These are phyloP conservation scores for Dioctria linearis DNA, from an alignment of 2,888 invertebrate species.

Conservation along the genomic window DNA sequence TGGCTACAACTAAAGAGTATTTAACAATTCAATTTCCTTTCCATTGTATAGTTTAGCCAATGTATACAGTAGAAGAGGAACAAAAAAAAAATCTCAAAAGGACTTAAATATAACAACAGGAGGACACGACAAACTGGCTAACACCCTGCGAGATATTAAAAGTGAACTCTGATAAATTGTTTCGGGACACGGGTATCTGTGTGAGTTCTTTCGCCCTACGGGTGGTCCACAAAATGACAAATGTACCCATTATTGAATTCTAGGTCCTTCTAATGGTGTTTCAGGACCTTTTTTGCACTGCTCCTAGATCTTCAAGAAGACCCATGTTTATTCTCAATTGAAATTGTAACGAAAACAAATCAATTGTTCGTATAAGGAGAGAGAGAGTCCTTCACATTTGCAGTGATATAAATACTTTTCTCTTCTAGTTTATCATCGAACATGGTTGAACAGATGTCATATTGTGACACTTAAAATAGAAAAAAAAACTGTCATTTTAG, in stretches of 20 bases:
- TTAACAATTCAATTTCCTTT: conserved; percentile 58
- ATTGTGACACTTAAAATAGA: background rate
- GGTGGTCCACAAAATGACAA: conserved; percentile 60
- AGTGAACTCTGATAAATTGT: conserved; percentile 55
- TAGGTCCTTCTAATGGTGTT: conserved; percentile 26
- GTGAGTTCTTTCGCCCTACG: conserved; percentile 54
- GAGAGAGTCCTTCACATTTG: conserved; percentile 31
- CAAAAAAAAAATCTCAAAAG: background rate
- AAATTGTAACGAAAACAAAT: conserved; percentile 60
- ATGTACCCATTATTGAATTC: conserved; percentile 60
- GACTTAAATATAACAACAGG: conserved; percentile 44
- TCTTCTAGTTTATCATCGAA: conserved; percentile 21
- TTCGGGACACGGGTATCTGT: conserved; percentile 17
- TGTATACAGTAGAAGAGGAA: background rate
- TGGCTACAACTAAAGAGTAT: conserved; percentile 44
- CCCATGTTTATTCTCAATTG: conserved; percentile 58
- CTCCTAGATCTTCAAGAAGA: conserved; percentile 15
- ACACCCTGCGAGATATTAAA: conserved; percentile 54
- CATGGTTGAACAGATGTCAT: conserved; percentile 27
- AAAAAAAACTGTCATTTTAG: background rate
- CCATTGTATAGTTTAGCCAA: conserved; percentile 18
- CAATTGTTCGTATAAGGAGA: conserved; percentile 53
- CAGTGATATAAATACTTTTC: conserved; percentile 10
- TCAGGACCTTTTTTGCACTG: conserved; percentile 15
- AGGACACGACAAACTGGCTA: conserved; percentile 54